Conservation (phyloP, 37 sponge, comb jelly and placozoan genomes). For the Oopsacas minuta region DNA sequence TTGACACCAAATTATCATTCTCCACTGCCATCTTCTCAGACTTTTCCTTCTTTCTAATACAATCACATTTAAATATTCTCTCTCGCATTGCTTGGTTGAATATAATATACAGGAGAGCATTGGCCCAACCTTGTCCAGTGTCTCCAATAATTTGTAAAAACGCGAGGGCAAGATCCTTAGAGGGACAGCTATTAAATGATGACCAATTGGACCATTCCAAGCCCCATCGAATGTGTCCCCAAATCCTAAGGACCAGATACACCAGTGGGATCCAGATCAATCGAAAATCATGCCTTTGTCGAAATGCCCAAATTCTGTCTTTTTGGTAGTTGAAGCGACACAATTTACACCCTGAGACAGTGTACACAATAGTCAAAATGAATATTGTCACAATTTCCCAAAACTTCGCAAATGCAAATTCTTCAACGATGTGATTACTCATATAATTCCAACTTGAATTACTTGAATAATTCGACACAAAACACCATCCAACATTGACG, state of each 20-base stretch:
- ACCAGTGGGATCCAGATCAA: background rate
- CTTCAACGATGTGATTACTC: background rate
- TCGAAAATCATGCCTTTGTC: background rate
- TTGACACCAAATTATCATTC: too few species aligned
- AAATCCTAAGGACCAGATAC: background rate
- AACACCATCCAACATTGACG: conserved; percentile 13
- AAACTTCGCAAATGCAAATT: background rate
- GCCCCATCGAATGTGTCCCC: background rate
- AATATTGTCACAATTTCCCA: background rate
- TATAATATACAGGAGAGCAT: background rate
- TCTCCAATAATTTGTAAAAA: background rate
- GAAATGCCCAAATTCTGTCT: background rate
- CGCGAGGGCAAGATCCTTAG: background rate
- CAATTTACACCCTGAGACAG: background rate
- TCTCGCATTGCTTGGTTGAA: conserved; percentile 13
- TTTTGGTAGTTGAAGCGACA: background rate
- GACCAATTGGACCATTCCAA: background rate
- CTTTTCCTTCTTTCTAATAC: too few species aligned
- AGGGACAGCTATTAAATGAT: background rate
- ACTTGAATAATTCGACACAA: background rate
- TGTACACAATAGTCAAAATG: background rate
- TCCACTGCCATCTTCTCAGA: too few species aligned
- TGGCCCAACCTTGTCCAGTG: conserved; percentile 14
- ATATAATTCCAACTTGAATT: background rate
- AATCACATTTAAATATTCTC: background rate